A percentile compares a stretch with the other conserved stretches of the same genome.
Conservation (phyloP, 1,140 invertebrate genomes). For the Sitobion miscanthi region DNA sequence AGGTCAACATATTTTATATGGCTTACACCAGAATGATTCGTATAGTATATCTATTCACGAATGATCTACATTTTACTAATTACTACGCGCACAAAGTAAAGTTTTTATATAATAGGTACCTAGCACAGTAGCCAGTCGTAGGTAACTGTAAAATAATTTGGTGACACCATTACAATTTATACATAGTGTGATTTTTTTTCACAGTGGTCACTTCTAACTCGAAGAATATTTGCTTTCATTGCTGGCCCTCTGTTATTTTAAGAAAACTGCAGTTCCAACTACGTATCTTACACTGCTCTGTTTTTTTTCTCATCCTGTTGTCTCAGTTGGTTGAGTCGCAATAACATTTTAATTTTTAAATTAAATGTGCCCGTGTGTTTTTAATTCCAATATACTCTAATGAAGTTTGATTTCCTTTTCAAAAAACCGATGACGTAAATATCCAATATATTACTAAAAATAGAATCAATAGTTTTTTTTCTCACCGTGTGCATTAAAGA, state of each 20-base stretch:
- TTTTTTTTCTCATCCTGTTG: too few relatives aligned
- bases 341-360: background rate
- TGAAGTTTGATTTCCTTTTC: background rate
- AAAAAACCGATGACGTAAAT: background rate
- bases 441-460: background rate
- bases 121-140: background rate
- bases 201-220: background rate
- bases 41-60: background rate
- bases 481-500: background rate
- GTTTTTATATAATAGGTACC: background rate
- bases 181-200: background rate
- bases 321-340: background rate
- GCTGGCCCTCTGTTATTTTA: background rate
- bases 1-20: background rate
- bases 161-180: background rate
- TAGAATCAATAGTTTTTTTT: background rate
- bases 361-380: background rate
- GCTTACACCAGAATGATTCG: background rate
- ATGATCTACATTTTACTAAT: constrained; percentile 17
- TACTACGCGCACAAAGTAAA: background rate
- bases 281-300: too few relatives aligned
- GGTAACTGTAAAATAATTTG: background rate
- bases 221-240: background rate
- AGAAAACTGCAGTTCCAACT: too few relatives aligned
- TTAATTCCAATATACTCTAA: background rate